Evolutionary conservation across 2,888 invertebrate species (phyloP).

Genomic region (Rhogogaster chlorosoma): DNA sequence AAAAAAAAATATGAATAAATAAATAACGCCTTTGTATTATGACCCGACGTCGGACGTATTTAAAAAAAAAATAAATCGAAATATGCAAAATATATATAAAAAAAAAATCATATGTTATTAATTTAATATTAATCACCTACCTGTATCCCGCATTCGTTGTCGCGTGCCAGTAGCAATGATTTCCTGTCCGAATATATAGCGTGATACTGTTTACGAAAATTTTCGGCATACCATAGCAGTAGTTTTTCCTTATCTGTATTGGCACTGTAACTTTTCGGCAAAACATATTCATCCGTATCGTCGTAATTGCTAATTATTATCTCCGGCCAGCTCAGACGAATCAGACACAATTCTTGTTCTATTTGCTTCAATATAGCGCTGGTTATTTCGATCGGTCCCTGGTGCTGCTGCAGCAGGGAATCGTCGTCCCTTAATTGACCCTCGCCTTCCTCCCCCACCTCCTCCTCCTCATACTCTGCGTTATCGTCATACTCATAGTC

Average conservation of each 20-base stretch:
- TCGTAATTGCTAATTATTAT: constrained; percentile 76
- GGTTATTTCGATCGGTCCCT: constrained; percentile 74
- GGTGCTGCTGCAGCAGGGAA: not conserved
- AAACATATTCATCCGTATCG: constrained; percentile 80
- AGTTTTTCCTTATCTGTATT: constrained; percentile 86
- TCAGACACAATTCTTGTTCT: constrained; percentile 82
- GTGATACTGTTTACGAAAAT: constrained; percentile 87
- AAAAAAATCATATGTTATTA: constrained; percentile 56
- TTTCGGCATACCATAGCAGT: constrained; percentile 87
- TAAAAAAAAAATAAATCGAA: constrained; percentile 68
- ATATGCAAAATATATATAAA: constrained; percentile 61
- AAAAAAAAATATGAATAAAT: constrained; percentile 20
- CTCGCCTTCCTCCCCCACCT: not conserved
- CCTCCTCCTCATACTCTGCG: not conserved
- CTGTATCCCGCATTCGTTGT: constrained; percentile 89
- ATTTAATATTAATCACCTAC: constrained; percentile 76
- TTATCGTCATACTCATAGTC: not conserved
- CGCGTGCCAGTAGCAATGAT: constrained; percentile 85
- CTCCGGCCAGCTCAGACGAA: constrained; percentile 84
- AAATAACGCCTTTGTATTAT: constrained; percentile 68
- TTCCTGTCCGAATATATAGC: constrained; percentile 81
- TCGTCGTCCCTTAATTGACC: not conserved
- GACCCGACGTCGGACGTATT: constrained; percentile 68
- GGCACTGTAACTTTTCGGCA: constrained; percentile 84
- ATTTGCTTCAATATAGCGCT: constrained; percentile 81